Percentiles rank a stretch among this genome's conserved stretches.
These are phyloP conservation scores for Hypena proboscidalis DNA, from an alignment of 2,888 invertebrate species.

Conservation along the genomic window DNA sequence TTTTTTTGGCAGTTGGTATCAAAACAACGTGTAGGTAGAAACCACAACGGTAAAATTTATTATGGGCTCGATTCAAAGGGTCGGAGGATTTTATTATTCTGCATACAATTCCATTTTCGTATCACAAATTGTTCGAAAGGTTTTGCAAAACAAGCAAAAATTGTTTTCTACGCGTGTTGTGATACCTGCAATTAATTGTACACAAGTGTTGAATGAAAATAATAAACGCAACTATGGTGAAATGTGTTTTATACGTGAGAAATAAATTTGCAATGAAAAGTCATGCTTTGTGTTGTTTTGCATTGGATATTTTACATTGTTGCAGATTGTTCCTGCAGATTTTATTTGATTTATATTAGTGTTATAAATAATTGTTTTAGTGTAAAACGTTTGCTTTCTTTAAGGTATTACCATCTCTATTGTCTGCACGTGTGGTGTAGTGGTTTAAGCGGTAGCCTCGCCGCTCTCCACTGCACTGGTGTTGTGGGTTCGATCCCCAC, in stretches of 20 bases:
- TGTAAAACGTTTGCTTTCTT: too few species aligned
- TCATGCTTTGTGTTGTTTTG: constrained; percentile 22
- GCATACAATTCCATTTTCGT: constrained; percentile 82
- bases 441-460: too few species aligned
- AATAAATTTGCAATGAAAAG: constrained; percentile 19
- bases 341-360: too few species aligned
- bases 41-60: constrained; percentile 71
- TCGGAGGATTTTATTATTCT: constrained; percentile 81
- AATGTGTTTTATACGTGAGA: constrained; percentile 18
- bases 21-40: constrained; percentile 57
- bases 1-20: constrained; percentile 56
- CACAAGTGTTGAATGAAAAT: constrained; percentile 21
- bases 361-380: too few species aligned
- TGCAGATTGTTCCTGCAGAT: not conserved
- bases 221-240: constrained; percentile 22
- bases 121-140: constrained; percentile 80
- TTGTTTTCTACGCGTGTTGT: constrained; percentile 66
- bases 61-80: constrained; percentile 71
- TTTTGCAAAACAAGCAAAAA: constrained; percentile 77
- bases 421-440: too few species aligned
- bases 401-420: too few species aligned
- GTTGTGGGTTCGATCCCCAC: too few species aligned
- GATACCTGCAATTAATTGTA: too few species aligned
- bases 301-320: not conserved
- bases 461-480: too few species aligned